Percentiles rank a stretch among this genome's conserved stretches.
These are phyloP conservation scores for Aricia artaxerxes DNA, from an alignment of 2,888 invertebrate genomes.

Conservation along the genomic window DNA sequence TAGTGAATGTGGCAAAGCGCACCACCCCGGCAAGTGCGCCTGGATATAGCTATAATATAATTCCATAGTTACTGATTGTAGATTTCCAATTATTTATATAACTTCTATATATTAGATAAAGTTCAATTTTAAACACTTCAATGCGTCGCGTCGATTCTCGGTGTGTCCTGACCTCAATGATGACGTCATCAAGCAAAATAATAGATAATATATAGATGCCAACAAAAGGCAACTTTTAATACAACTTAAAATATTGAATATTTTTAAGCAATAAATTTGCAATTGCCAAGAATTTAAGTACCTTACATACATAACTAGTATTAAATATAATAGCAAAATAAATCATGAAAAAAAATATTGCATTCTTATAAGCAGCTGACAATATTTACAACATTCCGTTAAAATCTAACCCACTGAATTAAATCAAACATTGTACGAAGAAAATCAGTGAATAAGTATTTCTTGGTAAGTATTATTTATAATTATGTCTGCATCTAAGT, in stretches of 20 bases:
- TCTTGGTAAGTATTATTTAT: background rate
- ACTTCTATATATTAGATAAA: no score
- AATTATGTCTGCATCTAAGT: background rate
- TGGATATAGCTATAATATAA: no score
- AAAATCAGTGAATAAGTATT: background rate
- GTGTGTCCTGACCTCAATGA: background rate
- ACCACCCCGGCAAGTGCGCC: no score
- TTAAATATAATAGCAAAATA: background rate
- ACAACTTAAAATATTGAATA: background rate
- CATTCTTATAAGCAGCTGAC: background rate
- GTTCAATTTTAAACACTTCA: no score
- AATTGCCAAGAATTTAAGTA: background rate
- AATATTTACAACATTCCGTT: slow-evolving; percentile 7
- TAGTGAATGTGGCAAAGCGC: no score
- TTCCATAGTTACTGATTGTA: no score
- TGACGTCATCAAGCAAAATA: background rate
- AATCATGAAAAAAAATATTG: background rate
- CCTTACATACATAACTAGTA: background rate
- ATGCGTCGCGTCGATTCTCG: background rate
- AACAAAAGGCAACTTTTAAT: background rate
- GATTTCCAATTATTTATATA: no score
- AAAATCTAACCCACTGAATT: background rate
- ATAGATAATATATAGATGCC: no score
- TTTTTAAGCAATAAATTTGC: background rate
- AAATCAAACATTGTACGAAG: background rate